Base-by-base conservation (phyloP, 2,888 invertebrate genomes). In the Spisula subtruncata region DNA sequence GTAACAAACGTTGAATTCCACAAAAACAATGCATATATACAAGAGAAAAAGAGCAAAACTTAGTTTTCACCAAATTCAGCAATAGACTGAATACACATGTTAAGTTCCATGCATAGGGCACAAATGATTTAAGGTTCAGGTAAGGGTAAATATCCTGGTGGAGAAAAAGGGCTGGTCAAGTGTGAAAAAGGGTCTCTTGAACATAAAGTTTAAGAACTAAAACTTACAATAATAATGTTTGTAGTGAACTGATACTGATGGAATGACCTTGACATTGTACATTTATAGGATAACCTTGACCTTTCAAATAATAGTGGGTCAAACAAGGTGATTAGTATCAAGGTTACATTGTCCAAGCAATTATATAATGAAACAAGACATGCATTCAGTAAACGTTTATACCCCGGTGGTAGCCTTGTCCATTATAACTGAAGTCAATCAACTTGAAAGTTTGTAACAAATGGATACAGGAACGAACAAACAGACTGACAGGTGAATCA, bases 11-110 rank as follows among this genome's bases (percentile, higher is more conserved):
- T 51, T 51, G 1, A 66, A 25, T 25, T 66, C 25, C n/a, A 66
- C 60, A 66, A 66, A 66, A 60, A 60, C n/a, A 66, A 66, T 66
- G 60, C 60, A 66, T n/a, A 66, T 25, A 25, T 66, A 25, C 60
- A 66, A 66, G 60, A 66, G n/a, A 51, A 51, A 12, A 51, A 12
- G 12, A 51, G 51, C 4, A 51, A 51, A 51, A 51, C n/a, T n/a
- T n/a, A n/a, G 14, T 8, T 51, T 16, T 14, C 51, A 51, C 10
- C 5, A 51, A 51, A 51, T 51, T 51, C 51, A 16, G 51, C 51
- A 51, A 51, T 51, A 1, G 1, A 51, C 16, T 51, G 1, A 16
- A 51, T 51, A 51, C 51, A 51, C 14, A 1, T 16, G 51, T 16
- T 16, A 41, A 51, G 51, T 51, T 51, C 12, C 51, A 51, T 51